phyloP scores from a whole-genome alignment of 2,888 invertebrate species.

The Zygaena filipendulae region DNA sequence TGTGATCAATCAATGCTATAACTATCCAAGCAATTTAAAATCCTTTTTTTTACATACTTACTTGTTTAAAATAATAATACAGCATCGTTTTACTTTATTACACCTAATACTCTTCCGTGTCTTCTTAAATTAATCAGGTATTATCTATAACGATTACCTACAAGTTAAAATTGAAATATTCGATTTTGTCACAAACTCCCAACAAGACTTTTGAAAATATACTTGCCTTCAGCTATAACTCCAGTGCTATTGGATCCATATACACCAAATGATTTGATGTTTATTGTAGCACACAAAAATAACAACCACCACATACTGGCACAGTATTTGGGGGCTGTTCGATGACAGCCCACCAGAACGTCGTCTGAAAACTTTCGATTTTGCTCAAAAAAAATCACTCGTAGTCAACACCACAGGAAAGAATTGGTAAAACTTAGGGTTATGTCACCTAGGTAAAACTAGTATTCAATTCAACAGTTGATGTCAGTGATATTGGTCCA shows the following conservation, averaged over 20 bases:
- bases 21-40: too few species aligned
- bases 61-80: too few species aligned
- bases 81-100: too few species aligned
- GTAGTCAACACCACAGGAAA: slow-evolving; percentile 32
- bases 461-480: slow-evolving; percentile 25
- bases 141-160: too few species aligned
- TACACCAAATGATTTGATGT: slow-evolving; percentile 47
- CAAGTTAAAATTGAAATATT: too few species aligned
- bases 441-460: slow-evolving; percentile 38
- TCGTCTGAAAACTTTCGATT: slow-evolving; percentile 57
- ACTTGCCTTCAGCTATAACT: slow-evolving; percentile 45
- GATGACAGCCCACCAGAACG: slow-evolving; percentile 64
- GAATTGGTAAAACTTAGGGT: slow-evolving; percentile 25
- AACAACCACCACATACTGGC: slow-evolving; percentile 65
- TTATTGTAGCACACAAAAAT: slow-evolving; percentile 56
- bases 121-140: too few species aligned
- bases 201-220: too few species aligned
- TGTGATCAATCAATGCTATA: too few species aligned
- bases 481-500: slow-evolving; percentile 40
- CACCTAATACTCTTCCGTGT: too few species aligned
- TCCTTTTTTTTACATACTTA: too few species aligned
- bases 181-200: too few species aligned
- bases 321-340: slow-evolving; percentile 64
- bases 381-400: slow-evolving; percentile 44
- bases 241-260: slow-evolving; percentile 41